These are phyloP conservation scores for Semotilus atromaculatus DNA, from an alignment of 2,797 vertebrate genomes.

Conservation along the genomic window DNA sequence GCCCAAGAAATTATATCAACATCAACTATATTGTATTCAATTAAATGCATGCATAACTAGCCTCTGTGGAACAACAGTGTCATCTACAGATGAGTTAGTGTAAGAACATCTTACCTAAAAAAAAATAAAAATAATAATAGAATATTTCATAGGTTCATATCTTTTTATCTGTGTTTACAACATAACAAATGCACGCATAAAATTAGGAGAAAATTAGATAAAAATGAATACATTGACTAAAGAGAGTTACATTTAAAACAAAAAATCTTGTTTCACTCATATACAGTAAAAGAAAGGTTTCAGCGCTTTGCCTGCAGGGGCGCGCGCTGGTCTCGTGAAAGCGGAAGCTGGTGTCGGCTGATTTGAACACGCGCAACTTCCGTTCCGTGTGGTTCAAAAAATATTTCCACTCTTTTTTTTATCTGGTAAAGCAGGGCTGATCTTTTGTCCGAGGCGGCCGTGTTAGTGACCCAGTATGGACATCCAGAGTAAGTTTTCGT, in stretches of 20 bases:
- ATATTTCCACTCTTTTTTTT: neutral
- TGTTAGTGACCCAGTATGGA: conserved; percentile 19
- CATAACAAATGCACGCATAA: neutral
- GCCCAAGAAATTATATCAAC: neutral
- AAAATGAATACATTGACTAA: neutral
- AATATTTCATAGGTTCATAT: neutral
- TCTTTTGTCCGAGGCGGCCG: neutral
- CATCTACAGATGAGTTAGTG: conserved; percentile 28
- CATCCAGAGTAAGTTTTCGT: conserved; percentile 35
- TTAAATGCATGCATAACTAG: neutral
- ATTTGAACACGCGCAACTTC: conserved; percentile 25
- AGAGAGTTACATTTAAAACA: neutral
- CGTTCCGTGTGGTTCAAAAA: conserved; percentile 21
- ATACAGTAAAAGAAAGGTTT: too few relatives aligned
- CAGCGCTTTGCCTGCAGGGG: neutral
- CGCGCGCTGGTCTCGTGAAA: neutral
- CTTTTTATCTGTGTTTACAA: neutral
- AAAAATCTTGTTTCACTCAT: too few relatives aligned
- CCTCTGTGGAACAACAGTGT: neutral
- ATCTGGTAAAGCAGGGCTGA: neutral
- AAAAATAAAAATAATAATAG: neutral
- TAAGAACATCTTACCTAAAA: neutral
- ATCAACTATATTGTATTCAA: neutral
- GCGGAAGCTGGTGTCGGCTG: neutral
- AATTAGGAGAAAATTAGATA: neutral